phyloP scores from a whole-genome alignment of 1,140 invertebrate species.

The Aradophagus sp. region DNA sequence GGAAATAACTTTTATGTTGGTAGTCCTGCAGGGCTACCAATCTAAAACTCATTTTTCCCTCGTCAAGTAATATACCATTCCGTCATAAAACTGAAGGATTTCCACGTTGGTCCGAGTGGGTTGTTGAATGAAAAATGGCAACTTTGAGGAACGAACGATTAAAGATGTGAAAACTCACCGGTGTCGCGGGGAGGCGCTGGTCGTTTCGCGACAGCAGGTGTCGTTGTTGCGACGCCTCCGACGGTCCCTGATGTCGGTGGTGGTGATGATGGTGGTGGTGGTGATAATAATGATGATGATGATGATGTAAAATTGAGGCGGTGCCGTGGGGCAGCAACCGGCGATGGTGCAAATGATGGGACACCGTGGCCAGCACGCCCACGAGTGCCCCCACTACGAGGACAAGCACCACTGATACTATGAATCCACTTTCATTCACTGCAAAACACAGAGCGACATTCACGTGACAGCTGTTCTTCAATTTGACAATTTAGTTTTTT shows the following conservation, averaged over 20 bases:
- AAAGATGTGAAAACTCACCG: conserved; percentile 63
- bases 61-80: too few relatives aligned
- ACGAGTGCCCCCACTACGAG: conserved; percentile 67
- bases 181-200: conserved; percentile 64
- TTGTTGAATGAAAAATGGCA: too few relatives aligned
- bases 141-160: too few relatives aligned
- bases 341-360: conserved; percentile 69
- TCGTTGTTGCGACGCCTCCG: conserved; percentile 64
- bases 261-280: conserved; percentile 64
- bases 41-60: too few relatives aligned
- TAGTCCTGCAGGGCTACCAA: too few relatives aligned
- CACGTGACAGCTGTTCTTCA: too few relatives aligned
- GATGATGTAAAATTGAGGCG: conserved; percentile 64
- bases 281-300: conserved; percentile 63
- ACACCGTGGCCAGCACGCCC: conserved; percentile 68
- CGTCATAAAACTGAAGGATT: too few relatives aligned
- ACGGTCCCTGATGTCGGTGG: conserved; percentile 56
- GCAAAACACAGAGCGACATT: conserved; percentile 37
- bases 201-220: conserved; percentile 65
- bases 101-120: too few relatives aligned
- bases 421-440: conserved; percentile 68
- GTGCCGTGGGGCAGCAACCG: conserved; percentile 63
- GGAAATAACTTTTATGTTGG: too few relatives aligned
- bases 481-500: too few relatives aligned
- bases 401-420: conserved; percentile 70